Evolutionary conservation across 2,888 invertebrate genomes (phyloP).

Genomic region (Watsonalla cultraria): DNA sequence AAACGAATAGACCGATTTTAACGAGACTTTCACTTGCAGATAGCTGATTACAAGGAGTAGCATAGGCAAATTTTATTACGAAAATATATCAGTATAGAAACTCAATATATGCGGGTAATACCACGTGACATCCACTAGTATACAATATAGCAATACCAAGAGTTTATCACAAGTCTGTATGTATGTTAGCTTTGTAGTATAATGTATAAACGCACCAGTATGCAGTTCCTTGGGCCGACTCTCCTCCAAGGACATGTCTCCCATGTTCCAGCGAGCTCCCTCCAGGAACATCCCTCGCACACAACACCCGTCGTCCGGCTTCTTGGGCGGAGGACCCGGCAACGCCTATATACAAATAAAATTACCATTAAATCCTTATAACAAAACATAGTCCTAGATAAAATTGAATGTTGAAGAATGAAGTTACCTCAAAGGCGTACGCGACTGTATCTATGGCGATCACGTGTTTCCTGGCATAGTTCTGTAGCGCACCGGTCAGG

Average conservation of each 20-base stretch:
- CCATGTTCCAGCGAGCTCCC: slow-evolving; percentile 86
- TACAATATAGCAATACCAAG: neutral
- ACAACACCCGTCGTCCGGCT: slow-evolving; percentile 80
- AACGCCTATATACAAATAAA: slow-evolving; percentile 58
- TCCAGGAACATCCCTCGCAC: slow-evolving; percentile 85
- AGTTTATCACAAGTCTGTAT: neutral
- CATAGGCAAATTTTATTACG: too few species aligned
- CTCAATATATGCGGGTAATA: too few species aligned
- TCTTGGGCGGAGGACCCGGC: slow-evolving; percentile 52
- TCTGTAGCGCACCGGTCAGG: slow-evolving; percentile 89
- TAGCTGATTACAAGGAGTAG: too few species aligned
- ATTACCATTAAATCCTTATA: neutral
- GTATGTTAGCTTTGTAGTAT: neutral
- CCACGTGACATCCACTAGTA: too few species aligned
- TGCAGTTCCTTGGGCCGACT: slow-evolving; percentile 84
- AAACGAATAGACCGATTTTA: too few species aligned
- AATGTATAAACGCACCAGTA: slow-evolving; percentile 76
- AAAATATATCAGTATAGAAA: too few species aligned
- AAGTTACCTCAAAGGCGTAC: slow-evolving; percentile 78
- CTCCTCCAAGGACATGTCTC: slow-evolving; percentile 76
- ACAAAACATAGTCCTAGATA: too few species aligned
- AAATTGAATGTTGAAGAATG: too few species aligned
- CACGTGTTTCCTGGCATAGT: slow-evolving; percentile 87
- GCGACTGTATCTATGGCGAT: slow-evolving; percentile 86
- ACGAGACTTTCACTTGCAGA: too few species aligned